Base-by-base conservation (phyloP, 2,888 invertebrate species). In the Mystacides longicornis region DNA sequence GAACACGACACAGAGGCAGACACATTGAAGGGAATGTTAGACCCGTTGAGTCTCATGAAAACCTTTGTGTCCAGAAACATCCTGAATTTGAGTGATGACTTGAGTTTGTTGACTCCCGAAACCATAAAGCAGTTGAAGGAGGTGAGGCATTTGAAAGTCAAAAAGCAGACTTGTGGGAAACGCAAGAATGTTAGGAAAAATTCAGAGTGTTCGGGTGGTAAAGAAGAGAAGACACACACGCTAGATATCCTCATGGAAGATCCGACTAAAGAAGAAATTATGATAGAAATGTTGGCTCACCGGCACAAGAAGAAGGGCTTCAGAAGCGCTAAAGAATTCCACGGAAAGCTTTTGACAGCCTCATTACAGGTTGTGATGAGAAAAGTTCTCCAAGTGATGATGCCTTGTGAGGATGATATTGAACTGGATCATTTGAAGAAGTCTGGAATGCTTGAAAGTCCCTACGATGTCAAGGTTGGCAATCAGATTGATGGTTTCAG, bases 121-220 rank as follows among this genome's bases (percentile, higher is more conserved):
- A 77, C 76, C 0, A 57, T 77, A 2, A 75, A 72, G 66, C 77
- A 77, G 53, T 75, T 77, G 4, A 66, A 76, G 1, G 77, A 77
- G 62, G 58, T 77, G 1, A 74, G 75, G 58, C 74, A 3, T 73
- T 64, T 58, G 2, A 37, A 21, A 2, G 23, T 19, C 7, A 49
- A 49, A 23, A 55, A 51, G 22, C 53, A 53, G 18, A 31, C 47
- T 18, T 51, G 55, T 23, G 55, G 55, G 7, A 55, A 55, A 21
- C 21, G 55, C 20, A 55, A 51, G 43, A 55, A 43, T 23, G 42
- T 46, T 22, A 48, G 37, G 11, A 31, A 16, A 11, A 33, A 4
- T 18, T 21, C 20, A 16, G 47, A 48, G 4, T 31, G 47, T n/a
- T 21, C 33, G 5, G 23, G 33, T 11, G 27, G 27, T 14, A 46